These are phyloP conservation scores for Leguminivora glycinivorella DNA, from an alignment of 1,140 invertebrate genomes.

Conservation along the genomic window DNA sequence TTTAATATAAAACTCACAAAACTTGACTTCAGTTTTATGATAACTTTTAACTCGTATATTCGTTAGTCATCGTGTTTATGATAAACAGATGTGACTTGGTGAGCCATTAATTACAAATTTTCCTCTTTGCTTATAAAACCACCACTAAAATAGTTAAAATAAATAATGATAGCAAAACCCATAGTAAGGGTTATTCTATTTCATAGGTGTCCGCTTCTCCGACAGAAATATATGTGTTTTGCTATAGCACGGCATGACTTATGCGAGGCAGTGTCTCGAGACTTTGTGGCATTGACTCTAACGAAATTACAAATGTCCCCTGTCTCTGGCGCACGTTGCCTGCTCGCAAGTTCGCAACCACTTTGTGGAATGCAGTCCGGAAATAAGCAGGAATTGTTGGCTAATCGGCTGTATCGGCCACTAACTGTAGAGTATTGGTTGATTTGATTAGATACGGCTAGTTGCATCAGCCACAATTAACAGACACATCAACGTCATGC, in stretches of 20 bases:
- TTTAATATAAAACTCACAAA: no score
- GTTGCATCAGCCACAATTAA: no score
- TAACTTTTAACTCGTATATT: no score
- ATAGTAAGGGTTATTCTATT: neutral
- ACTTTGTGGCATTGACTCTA: constrained; percentile 24
- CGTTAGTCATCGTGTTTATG: no score
- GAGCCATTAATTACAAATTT: no score
- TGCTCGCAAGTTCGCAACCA: neutral
- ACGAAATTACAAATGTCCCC: constrained; percentile 26
- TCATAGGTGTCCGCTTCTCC: constrained; percentile 19
- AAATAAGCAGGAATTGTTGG: neutral
- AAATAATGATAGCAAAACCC: no score
- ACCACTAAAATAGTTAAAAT: no score
- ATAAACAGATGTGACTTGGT: no score
- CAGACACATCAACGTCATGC: no score
- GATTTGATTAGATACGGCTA: neutral
- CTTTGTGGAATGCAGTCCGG: constrained; percentile 6
- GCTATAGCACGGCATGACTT: constrained; percentile 13
- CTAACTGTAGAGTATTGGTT: neutral
- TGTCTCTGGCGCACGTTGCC: neutral
- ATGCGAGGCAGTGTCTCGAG: constrained; percentile 15
- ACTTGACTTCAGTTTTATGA: no score
- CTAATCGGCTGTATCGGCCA: neutral
- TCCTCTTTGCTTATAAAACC: no score
- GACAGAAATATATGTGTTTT: constrained; percentile 24